A percentile compares a stretch with the other conserved stretches of the same genome.
Evolutionary conservation across 2,113 vertebrate genomes (phyloP).

Genomic region (Gymnarchus niloticus): DNA sequence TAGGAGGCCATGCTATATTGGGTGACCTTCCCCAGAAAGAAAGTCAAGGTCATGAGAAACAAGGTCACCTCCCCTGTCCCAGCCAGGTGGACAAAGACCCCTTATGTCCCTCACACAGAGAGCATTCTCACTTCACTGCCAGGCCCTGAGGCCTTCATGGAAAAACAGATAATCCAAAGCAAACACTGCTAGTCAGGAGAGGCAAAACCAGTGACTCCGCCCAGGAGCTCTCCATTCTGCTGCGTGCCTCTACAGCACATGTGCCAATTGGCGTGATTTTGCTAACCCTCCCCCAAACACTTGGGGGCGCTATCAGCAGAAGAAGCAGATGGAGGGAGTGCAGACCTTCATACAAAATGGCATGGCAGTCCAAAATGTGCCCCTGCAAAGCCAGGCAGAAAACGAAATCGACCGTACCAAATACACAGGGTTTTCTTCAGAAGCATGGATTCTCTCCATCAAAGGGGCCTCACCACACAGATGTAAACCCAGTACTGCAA

Average conservation of each 20-base stretch:
- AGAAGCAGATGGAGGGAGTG: neutral
- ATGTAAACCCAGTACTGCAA: neutral
- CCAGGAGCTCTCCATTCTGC: neutral
- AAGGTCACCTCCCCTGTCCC: neutral
- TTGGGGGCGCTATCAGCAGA: neutral
- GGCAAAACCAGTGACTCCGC: neutral
- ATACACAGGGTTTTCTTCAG: neutral
- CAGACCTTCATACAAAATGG: neutral
- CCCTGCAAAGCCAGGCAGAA: neutral
- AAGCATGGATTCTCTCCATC: neutral
- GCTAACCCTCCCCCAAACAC: neutral
- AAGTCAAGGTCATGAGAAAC: conserved; percentile 3
- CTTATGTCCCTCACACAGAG: neutral
- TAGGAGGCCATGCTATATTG: neutral
- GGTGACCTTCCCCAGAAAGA: neutral
- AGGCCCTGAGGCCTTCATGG: neutral
- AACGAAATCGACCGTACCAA: neutral
- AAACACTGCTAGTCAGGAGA: neutral
- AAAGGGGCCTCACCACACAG: neutral
- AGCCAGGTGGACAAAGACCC: neutral
- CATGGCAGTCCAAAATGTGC: neutral
- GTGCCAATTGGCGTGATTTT: neutral
- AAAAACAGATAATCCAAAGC: neutral
- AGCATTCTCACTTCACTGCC: neutral
- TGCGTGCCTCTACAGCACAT: neutral